Percentiles rank a stretch among this genome's conserved stretches.
phyloP scores from a whole-genome alignment of 1,140 invertebrate species.

The Triops cancriformis region DNA sequence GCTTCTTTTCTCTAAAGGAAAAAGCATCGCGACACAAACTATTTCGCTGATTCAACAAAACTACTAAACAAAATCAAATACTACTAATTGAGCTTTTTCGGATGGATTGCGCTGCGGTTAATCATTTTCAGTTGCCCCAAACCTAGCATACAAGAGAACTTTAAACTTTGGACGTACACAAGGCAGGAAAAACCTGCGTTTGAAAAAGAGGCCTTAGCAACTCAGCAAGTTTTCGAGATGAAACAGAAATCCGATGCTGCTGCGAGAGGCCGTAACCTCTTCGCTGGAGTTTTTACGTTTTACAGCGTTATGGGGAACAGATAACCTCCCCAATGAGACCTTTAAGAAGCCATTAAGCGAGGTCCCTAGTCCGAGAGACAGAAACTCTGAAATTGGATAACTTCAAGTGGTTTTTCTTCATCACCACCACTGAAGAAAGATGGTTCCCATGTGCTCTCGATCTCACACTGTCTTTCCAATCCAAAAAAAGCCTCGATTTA shows the following conservation, averaged over 20 bases:
- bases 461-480: background rate
- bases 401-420: background rate
- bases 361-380: too few relatives aligned
- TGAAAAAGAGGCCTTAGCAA: constrained; percentile 2
- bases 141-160: too few relatives aligned
- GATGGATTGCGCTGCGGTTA: too few relatives aligned
- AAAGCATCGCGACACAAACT: too few relatives aligned
- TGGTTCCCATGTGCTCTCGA: background rate
- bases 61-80: too few relatives aligned
- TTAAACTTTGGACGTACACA: too few relatives aligned
- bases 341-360: too few relatives aligned
- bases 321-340: background rate
- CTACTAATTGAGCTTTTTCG: too few relatives aligned
- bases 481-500: background rate
- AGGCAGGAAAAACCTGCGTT: too few relatives aligned
- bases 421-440: background rate
- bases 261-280: constrained; percentile 2
- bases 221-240: background rate
- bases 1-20: too few relatives aligned
- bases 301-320: background rate
- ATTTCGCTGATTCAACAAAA: too few relatives aligned
- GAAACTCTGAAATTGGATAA: background rate
- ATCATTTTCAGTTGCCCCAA: too few relatives aligned
- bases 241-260: background rate
- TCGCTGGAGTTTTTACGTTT: background rate